Evolutionary conservation across 2,888 invertebrate genomes (phyloP), one percentile per base, ranked within the genome.

Genomic region (Polyommatus iphigenia): DNA sequence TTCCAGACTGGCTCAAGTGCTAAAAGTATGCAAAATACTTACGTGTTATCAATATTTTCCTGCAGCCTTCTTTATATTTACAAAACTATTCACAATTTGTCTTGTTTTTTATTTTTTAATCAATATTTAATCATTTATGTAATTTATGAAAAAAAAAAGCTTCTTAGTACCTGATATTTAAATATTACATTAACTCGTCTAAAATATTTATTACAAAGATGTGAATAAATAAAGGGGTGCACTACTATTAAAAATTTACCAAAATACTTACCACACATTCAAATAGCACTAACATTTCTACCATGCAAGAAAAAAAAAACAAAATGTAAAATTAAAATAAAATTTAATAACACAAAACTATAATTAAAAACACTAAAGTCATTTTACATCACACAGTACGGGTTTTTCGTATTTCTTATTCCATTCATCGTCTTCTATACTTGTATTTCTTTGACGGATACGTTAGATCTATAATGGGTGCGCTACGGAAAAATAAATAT

Each of bases 371-470:
- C 87, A 90, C 88, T 88, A 88, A 89, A 87, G 85, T 85, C 85
- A 86, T 81, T 83, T 86, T 82, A 86, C 80, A 87, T 87, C 89
- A 89, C 90, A 88, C 50, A 54, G 73, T 54, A 75, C 29, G 81
- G 82, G 82, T 83, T 83, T 83, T 85, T 81, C 84, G 77, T 80
- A 80, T 80, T 83, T 82, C 78, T 79, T 80, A 81, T 82, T 80
- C 79, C 81, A 83, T 82, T 84, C 83, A 85, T 89, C 93, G 91
- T 89, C 91, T 91, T 87, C 90, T 89, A 88, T 90, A 91, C 88
- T 91, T 93, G 91, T 88, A 92, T 91, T 89, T 93, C 88, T 91
- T 93, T 88, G 88, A 84, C 82, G 88, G 84, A 87, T 89, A 90
- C 83, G 87, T 87, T 83, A 90, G 85, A 88, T 91, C 91, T 90